phyloP scores from a whole-genome alignment of 2,113 vertebrate genomes.

The Perca schrenkii region DNA sequence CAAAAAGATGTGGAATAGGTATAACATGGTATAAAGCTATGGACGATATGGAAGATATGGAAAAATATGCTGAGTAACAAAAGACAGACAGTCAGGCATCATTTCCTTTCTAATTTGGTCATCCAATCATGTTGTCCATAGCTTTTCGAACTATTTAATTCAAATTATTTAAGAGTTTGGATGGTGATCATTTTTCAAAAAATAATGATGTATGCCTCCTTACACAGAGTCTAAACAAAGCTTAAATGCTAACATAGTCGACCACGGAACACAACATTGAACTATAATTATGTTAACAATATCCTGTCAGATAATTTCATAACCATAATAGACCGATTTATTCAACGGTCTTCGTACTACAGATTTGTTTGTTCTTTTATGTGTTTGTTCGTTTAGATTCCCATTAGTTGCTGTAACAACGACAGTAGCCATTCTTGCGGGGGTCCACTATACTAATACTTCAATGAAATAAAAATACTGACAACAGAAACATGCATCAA shows the following conservation, averaged over 20 bases:
- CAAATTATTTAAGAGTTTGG: too few species aligned
- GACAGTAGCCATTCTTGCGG: background rate
- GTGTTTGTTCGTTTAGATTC: background rate
- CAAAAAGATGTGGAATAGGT: slow-evolving; percentile 1
- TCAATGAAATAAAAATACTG: background rate
- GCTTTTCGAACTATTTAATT: background rate
- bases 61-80: slow-evolving; percentile 10
- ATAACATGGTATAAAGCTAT: background rate
- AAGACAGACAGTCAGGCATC: slow-evolving; percentile 6
- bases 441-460: background rate
- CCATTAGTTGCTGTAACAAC: background rate
- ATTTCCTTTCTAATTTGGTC: background rate
- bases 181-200: too few species aligned
- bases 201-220: too few species aligned
- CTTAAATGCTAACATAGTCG: background rate
- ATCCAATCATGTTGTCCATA: background rate
- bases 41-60: background rate
- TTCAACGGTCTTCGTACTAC: background rate
- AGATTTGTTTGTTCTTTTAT: background rate
- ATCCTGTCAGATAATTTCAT: background rate
- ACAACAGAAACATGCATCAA: slow-evolving; percentile 1
- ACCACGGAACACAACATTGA: background rate
- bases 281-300: background rate
- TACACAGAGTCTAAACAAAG: too few species aligned
- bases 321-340: background rate